These are phyloP conservation scores for Archocentrus centrarchus DNA, from an alignment of 2,113 vertebrate species.

Conservation along the genomic window DNA sequence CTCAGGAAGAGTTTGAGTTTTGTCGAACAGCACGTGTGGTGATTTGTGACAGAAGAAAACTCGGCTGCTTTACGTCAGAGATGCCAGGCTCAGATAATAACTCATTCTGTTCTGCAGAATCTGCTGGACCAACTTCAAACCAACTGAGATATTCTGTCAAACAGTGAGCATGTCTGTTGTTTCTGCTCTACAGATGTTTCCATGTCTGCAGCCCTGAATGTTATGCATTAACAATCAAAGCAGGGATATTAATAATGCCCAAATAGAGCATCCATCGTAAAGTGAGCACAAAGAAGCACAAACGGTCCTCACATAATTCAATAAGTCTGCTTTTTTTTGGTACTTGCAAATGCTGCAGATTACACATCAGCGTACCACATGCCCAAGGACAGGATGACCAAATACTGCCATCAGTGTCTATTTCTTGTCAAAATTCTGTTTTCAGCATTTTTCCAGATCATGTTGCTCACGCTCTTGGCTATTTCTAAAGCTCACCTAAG, in stretches of 20 bases:
- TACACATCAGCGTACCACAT: slow-evolving; percentile 7
- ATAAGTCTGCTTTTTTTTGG: not conserved
- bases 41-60: not conserved
- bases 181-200: slow-evolving; percentile 18
- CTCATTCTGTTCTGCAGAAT: not conserved
- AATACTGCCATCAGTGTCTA: not conserved
- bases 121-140: slow-evolving; percentile 31
- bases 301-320: not conserved
- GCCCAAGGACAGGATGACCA: slow-evolving; percentile 3
- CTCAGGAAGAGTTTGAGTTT: not conserved
- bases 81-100: not conserved
- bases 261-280: not conserved
- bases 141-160: not conserved
- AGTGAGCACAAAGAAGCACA: not conserved
- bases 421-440: not conserved
- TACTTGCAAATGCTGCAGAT: not conserved
- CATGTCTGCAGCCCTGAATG: not conserved
- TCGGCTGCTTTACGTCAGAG: not conserved
- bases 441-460: not conserved
- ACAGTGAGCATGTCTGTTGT: not conserved
- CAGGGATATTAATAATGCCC: not conserved
- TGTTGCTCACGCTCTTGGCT: too few species aligned
- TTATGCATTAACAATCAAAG: not conserved
- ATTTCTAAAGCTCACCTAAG: not conserved
- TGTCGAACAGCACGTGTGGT: accelerated